Evolutionary conservation across 2,888 invertebrate genomes (phyloP).

Genomic region (Drosophila birchii): DNA sequence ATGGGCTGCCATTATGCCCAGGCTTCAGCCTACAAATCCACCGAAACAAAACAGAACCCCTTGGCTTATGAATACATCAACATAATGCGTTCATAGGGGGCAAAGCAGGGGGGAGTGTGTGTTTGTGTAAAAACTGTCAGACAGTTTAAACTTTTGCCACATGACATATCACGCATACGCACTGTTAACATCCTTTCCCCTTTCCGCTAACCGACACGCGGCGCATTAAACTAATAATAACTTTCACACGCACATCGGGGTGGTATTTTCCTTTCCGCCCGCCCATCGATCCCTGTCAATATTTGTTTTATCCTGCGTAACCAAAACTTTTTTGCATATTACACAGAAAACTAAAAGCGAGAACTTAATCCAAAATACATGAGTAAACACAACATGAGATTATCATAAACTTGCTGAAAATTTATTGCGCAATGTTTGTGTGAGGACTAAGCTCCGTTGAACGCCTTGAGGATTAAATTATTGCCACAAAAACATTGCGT

Average conservation of each 20-base stretch:
- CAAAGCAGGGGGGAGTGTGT: background rate
- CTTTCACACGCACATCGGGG: constrained; percentile 23
- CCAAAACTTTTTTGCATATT: constrained; percentile 45
- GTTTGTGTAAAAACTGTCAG: constrained; percentile 26
- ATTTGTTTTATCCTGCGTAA: constrained; percentile 19
- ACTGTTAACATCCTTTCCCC: constrained; percentile 12
- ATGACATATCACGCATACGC: constrained; percentile 62
- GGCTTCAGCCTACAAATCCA: constrained; percentile 12
- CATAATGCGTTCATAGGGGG: background rate
- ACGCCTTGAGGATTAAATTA: constrained; percentile 42
- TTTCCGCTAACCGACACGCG: constrained; percentile 3
- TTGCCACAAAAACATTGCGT: constrained; percentile 26
- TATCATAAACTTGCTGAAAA: constrained; percentile 66
- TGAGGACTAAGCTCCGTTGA: constrained; percentile 27
- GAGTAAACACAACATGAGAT: constrained; percentile 67
- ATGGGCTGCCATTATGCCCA: constrained; percentile 28
- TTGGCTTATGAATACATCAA: constrained; percentile 27
- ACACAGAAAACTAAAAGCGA: constrained; percentile 39
- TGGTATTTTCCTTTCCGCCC: background rate
- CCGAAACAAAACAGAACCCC: constrained; percentile 10
- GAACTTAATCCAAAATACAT: constrained; percentile 70
- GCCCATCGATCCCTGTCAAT: constrained; percentile 37
- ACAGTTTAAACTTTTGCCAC: constrained; percentile 37
- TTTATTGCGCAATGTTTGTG: constrained; percentile 59
- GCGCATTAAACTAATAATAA: constrained; percentile 42